A percentile compares a stretch with the other conserved stretches of the same genome.
Evolutionary conservation across 2,797 vertebrate species (phyloP).

Genomic region (Falco concolor): DNA sequence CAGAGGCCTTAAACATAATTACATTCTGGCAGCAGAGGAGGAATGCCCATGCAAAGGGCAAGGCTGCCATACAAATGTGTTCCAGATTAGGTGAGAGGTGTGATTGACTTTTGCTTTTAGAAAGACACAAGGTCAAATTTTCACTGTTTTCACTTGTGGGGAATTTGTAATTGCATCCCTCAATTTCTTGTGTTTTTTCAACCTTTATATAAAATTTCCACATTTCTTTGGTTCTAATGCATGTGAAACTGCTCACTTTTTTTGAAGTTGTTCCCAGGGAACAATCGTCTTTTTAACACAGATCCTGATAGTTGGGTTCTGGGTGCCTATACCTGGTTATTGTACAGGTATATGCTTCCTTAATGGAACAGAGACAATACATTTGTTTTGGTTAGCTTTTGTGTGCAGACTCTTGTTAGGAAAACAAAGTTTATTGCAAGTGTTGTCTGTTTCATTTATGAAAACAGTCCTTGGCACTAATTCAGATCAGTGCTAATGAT

Average conservation of each 20-base stretch:
- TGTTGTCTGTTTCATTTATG: background rate
- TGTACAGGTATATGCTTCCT: background rate
- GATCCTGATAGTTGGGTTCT: background rate
- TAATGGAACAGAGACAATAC: background rate
- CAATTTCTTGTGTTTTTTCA: background rate
- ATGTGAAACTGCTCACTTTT: background rate
- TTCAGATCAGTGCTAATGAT: background rate
- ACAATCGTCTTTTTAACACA: background rate
- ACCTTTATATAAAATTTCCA: background rate
- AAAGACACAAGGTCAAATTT: background rate
- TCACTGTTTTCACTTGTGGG: background rate
- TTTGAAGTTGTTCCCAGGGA: background rate
- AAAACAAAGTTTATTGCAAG: background rate
- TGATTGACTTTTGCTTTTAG: background rate
- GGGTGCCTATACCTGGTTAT: background rate
- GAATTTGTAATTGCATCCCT: background rate
- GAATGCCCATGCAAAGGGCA: background rate
- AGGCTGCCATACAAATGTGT: background rate
- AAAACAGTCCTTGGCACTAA: background rate
- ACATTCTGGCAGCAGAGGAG: background rate
- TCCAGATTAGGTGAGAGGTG: background rate
- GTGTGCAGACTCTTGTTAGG: background rate
- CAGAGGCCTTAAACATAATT: background rate
- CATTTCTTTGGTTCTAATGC: background rate
- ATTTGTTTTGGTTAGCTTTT: background rate